phyloP scores from a whole-genome alignment of 1,140 invertebrate genomes.

The Tetragonula clypearis region DNA sequence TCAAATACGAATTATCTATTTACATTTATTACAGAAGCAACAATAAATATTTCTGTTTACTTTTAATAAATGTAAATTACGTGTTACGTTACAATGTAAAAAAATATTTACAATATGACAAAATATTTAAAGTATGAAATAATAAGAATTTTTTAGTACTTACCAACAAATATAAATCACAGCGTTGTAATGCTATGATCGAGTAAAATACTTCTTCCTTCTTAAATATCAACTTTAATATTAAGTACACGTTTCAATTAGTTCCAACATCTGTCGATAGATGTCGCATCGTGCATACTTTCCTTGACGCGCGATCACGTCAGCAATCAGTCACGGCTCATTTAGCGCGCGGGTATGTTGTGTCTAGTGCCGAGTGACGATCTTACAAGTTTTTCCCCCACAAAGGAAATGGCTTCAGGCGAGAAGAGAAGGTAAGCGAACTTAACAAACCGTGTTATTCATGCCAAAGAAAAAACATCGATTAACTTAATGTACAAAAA shows the following conservation, averaged over 20 bases:
- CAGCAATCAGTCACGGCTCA: constrained; percentile 28
- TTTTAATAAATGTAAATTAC: not conserved
- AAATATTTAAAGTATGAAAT: not conserved
- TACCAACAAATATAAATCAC: not conserved
- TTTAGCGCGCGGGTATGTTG: constrained; percentile 7
- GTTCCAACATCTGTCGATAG: not conserved
- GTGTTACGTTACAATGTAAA: not conserved
- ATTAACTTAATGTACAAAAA: not conserved
- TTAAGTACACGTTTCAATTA: not conserved
- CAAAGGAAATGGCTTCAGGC: not conserved
- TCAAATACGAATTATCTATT: not conserved
- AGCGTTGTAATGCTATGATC: not conserved
- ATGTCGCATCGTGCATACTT: not conserved
- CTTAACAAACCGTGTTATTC: not conserved
- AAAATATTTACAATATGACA: not conserved
- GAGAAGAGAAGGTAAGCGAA: not conserved
- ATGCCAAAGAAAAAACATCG: no score
- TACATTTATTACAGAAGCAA: not conserved
- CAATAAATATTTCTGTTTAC: not conserved
- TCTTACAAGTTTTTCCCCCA: not conserved
- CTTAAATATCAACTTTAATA: not conserved
- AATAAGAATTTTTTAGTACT: not conserved
- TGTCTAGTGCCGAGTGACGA: not conserved
- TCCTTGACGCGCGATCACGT: not conserved
- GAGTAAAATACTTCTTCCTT: not conserved